A percentile compares a stretch with the other conserved stretches of the same genome.
Evolutionary conservation across 2,113 vertebrate species (phyloP).

Genomic region (Notothenia coriiceps): DNA sequence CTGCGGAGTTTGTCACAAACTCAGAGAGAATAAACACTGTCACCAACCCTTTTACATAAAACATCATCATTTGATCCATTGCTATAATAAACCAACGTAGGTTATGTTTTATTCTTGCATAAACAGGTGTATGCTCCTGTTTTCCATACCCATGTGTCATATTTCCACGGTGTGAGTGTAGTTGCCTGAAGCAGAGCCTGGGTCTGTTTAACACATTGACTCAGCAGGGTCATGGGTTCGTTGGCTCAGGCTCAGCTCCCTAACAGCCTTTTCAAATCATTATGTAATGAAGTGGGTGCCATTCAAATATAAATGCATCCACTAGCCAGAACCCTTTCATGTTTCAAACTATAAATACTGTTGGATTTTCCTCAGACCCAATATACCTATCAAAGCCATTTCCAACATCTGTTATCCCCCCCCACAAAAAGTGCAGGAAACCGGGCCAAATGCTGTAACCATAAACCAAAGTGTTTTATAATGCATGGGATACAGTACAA

Average conservation of each 20-base stretch:
- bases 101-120: constrained; percentile 1
- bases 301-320: constrained; percentile 82
- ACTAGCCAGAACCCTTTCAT: constrained; percentile 77
- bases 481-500: constrained; percentile 37
- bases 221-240: constrained; percentile 74
- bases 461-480: constrained; percentile 48
- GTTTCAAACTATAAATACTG: constrained; percentile 74
- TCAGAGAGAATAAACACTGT: neutral
- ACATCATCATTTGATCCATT: neutral
- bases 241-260: constrained; percentile 73
- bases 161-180: constrained; percentile 45
- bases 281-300: constrained; percentile 81
- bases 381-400: constrained; percentile 76
- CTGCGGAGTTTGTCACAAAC: neutral
- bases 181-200: constrained; percentile 47
- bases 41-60: neutral
- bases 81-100: neutral
- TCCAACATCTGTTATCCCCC: constrained; percentile 75
- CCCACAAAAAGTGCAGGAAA: constrained; percentile 39
- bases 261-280: constrained; percentile 83
- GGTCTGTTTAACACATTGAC: constrained; percentile 78
- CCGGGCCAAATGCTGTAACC: constrained; percentile 50
- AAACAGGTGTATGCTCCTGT: neutral
- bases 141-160: constrained; percentile 16
- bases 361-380: constrained; percentile 74